Conservation (phyloP, 2,113 vertebrate genomes). For the Aleadryas rufinucha region DNA sequence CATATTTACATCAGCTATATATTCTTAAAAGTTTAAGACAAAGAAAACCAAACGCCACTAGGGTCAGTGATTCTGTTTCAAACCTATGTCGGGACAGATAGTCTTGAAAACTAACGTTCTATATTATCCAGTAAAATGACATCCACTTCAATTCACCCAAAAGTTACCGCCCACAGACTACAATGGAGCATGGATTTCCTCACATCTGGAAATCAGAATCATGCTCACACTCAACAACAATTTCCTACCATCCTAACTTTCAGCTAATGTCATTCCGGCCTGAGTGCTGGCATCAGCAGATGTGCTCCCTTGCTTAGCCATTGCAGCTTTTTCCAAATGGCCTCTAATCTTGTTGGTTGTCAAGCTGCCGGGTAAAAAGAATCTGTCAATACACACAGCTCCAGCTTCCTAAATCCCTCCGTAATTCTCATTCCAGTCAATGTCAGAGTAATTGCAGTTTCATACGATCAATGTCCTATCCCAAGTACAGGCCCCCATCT, state of each 20-base stretch:
- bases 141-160: neutral
- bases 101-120: neutral
- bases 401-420: neutral
- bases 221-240: neutral
- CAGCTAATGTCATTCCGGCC: neutral
- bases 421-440: conserved; percentile 32
- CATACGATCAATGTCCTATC: conserved; percentile 12
- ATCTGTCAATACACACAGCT: conserved; percentile 5
- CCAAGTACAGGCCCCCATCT: neutral
- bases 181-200: neutral
- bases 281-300: neutral
- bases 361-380: neutral
- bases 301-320: neutral
- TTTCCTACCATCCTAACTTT: neutral
- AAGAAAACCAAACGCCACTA: neutral
- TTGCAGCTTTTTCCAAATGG: neutral
- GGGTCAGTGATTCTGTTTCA: neutral
- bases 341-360: neutral
- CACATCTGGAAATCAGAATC: neutral
- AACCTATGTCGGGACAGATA: neutral
- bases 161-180: neutral
- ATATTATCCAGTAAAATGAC: neutral
- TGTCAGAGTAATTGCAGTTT: conserved; percentile 32
- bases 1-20: neutral
- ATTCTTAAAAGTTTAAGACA: neutral